Base-by-base conservation (phyloP, 2,797 vertebrate genomes). In the Ctenosaura bakeri region DNA sequence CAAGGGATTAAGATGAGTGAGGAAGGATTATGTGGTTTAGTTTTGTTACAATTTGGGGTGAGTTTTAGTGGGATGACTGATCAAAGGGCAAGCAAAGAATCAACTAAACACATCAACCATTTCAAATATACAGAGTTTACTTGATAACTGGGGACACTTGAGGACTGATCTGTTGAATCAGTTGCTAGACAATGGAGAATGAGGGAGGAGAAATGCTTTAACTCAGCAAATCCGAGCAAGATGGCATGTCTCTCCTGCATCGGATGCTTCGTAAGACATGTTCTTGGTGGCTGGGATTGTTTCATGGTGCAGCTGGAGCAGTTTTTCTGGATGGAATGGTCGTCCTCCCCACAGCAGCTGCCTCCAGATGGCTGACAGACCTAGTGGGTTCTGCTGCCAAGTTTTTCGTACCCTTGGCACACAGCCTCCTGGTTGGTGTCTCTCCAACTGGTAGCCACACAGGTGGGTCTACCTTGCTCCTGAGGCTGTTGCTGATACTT, bases 271-370 rank as follows among this genome's bases (percentile, higher is more conserved):
- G 4, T 38, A 50, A 29, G 9, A 35, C 7, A 16, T 24, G 5
- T 14, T 78, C 77, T 80, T 38, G 32, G 8, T 24, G 38, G 69
- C 52, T 4, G 42, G 32, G 20, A n/a, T 24, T 13, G 52, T 14
- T 14, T 0, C 1, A 0, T 26, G 4, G 18, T 3, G 35, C 18
- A 32, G 24, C 13, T 32, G 52, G n/a, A 78, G 79, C n/a, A 2
- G 10, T 26, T 32, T 24, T 83, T 38, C 38, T 32, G 59, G 42
- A 64, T n/a, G 84, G 91, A 91, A 24, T 4, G 62, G 88, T 42
- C 29, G 50, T 90, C 91, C 42, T 87, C 35, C 24, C 54, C 89
- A 29, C 0, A 29, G 32, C 52, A n/a, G n/a, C 73, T 16, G 32
- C 56, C 74, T 52, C 35, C 24, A 2, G 14, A 38, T 42, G 29